phyloP scores from a whole-genome alignment of 2,797 vertebrate species.

The Cossypha niveicapilla region DNA sequence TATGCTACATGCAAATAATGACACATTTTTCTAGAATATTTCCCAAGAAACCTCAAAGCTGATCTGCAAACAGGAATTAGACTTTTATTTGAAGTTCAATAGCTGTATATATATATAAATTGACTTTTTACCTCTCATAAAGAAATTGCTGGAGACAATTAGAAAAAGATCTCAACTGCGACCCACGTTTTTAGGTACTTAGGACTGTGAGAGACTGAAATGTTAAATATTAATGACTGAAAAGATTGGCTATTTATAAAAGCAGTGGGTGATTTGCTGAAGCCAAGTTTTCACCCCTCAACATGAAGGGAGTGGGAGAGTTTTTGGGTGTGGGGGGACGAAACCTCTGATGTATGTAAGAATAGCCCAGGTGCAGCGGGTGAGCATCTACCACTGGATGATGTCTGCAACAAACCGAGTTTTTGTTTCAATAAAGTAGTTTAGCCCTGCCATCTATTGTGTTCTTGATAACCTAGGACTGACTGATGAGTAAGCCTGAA shows the following conservation, averaged over 20 bases:
- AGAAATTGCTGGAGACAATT: not conserved
- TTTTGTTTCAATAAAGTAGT: not conserved
- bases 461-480: not conserved
- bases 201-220: not conserved
- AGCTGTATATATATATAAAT: not conserved
- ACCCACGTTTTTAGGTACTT: not conserved
- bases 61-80: not conserved
- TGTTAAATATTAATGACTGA: not conserved
- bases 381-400: too few relatives aligned
- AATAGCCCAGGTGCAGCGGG: not conserved
- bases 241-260: not conserved
- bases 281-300: not conserved
- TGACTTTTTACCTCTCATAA: not conserved
- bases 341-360: not conserved
- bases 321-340: not conserved
- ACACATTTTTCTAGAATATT: not conserved
- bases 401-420: accelerated
- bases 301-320: not conserved
- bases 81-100: not conserved
- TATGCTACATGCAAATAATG: not conserved
- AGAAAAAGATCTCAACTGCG: not conserved
- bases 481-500: not conserved
- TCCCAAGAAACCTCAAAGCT: not conserved
- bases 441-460: not conserved
- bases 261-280: not conserved